phyloP scores from a whole-genome alignment of 2,113 vertebrate genomes.

The Sylvia atricapilla region DNA sequence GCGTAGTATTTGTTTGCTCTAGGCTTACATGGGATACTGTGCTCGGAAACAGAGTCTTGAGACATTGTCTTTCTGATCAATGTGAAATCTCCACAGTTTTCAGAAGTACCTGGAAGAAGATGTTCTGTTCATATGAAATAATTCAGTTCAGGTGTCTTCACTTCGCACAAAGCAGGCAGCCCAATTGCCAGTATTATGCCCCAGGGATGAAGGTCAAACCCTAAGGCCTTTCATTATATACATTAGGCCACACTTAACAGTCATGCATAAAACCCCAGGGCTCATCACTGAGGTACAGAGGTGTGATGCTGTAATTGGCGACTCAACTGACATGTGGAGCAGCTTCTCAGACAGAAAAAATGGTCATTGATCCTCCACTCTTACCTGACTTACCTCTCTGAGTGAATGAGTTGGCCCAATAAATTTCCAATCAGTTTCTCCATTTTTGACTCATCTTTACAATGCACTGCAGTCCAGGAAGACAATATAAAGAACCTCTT shows the following conservation, averaged over 20 bases:
- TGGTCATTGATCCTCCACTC: not conserved
- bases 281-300: not conserved
- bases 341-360: not conserved
- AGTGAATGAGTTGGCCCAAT: not conserved
- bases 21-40: not conserved
- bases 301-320: not conserved
- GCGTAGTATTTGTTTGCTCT: not conserved
- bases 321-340: not conserved
- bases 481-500: not conserved
- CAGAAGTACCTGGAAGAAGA: not conserved
- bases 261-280: not conserved
- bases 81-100: not conserved
- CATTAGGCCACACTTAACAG: not conserved
- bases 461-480: not conserved
- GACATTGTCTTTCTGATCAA: not conserved
- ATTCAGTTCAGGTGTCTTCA: not conserved
- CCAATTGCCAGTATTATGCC: not conserved
- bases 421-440: not conserved
- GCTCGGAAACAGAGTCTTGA: not conserved
- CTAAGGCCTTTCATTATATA: not conserved
- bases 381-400: not conserved
- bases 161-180: not conserved
- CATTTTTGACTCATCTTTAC: not conserved
- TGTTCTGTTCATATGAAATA: not conserved
- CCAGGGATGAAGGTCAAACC: not conserved